phyloP scores from a whole-genome alignment of 2,888 invertebrate species.

The Oegoconia quadripuncta region DNA sequence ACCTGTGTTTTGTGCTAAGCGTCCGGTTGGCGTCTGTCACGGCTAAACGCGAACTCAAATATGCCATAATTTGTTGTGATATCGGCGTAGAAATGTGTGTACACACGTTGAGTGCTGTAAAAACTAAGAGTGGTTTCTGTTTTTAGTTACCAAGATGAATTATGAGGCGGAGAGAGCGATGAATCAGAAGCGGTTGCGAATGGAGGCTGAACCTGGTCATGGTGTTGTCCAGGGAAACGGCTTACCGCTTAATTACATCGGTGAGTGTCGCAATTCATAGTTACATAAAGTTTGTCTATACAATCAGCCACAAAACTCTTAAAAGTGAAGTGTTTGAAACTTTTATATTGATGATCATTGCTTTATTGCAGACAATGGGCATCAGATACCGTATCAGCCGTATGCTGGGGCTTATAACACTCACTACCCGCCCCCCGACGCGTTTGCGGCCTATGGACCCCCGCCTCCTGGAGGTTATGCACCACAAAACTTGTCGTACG shows the following conservation, averaged over 20 bases:
- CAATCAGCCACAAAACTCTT: too few relatives aligned
- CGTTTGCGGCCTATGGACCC: conserved; percentile 71
- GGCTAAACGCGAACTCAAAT: conserved; percentile 53
- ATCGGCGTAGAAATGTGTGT: conserved; percentile 41
- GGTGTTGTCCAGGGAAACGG: conserved; percentile 76
- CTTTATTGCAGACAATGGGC: conserved; percentile 71
- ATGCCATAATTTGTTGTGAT: conserved; percentile 41
- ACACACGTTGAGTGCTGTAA: conserved; percentile 30
- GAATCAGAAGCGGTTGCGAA: conserved; percentile 76
- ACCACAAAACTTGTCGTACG: conserved; percentile 70
- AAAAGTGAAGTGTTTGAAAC: too few relatives aligned
- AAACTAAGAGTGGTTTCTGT: conserved; percentile 49
- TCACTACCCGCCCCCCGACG: conserved; percentile 73
- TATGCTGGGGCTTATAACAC: conserved; percentile 74
- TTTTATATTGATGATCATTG: too few relatives aligned
- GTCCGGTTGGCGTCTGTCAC: conserved; percentile 79
- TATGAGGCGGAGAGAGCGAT: conserved; percentile 76
- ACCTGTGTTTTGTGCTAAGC: conserved; percentile 77
- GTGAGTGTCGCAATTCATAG: conserved; percentile 40
- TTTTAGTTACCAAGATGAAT: conserved; percentile 76
- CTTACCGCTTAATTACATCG: conserved; percentile 74
- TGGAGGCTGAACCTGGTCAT: conserved; percentile 76
- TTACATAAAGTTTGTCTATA: too few relatives aligned
- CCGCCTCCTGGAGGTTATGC: conserved; percentile 71
- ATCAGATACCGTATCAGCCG: conserved; percentile 74